Conservation (phyloP, 2,113 vertebrate species). For the Plestiodon gilberti region DNA sequence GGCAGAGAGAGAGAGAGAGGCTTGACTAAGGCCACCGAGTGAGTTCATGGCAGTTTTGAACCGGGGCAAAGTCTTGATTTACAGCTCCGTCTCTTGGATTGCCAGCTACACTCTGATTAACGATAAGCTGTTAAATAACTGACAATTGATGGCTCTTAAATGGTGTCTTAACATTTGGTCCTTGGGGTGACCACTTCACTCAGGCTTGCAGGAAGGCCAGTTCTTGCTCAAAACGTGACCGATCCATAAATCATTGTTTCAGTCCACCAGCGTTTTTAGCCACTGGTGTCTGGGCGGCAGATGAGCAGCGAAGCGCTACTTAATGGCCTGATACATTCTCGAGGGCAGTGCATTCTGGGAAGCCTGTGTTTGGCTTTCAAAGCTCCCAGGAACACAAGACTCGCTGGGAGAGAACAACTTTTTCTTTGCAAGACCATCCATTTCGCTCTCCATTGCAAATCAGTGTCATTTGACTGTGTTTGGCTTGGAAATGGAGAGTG, state of each 20-base stretch:
- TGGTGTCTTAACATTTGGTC: no score
- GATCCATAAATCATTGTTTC: not conserved
- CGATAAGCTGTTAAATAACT: not conserved
- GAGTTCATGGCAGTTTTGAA: no score
- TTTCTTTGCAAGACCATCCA: constrained; percentile 2
- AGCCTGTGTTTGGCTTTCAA: not conserved
- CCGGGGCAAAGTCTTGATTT: no score
- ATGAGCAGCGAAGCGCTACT: not conserved
- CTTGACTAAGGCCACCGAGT: no score
- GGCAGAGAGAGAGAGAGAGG: no score
- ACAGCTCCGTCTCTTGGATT: no score
- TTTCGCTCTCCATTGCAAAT: constrained; percentile 21
- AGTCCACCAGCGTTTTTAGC: accelerated
- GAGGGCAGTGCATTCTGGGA: not conserved
- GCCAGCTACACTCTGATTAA: not conserved
- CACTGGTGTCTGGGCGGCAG: no score
- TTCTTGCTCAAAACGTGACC: not conserved
- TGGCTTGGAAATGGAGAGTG: constrained; percentile 22
- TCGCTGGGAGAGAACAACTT: constrained; percentile 28
- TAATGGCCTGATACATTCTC: not conserved
- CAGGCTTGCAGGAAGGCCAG: no score
- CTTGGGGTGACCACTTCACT: no score
- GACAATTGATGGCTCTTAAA: not conserved
- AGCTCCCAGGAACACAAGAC: not conserved
- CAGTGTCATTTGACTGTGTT: constrained; percentile 46